Conservation (phyloP, 2,888 invertebrate species). For the Lottia scabra region DNA sequence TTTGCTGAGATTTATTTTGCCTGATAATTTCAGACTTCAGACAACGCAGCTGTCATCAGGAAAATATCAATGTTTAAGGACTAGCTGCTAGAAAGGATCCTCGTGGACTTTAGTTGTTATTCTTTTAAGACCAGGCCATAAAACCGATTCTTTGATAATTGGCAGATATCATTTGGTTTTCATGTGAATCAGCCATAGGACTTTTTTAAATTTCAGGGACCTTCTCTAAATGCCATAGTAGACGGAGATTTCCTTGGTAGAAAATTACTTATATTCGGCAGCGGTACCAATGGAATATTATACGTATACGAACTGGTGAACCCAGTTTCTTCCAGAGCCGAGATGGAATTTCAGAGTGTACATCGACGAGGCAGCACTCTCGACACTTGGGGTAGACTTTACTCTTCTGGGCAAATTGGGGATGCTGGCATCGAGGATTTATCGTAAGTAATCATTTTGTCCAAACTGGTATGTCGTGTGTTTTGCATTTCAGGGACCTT, state of each 20-base stretch:
- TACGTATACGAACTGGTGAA: slow-evolving; percentile 7
- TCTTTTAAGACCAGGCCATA: too few relatives aligned
- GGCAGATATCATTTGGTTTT: too few relatives aligned
- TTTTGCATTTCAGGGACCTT: too few relatives aligned
- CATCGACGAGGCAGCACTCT: slow-evolving; percentile 1
- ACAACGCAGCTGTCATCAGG: too few relatives aligned
- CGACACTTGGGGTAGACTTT: slow-evolving; percentile 8
- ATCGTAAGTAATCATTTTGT: neutral
- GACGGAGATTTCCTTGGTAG: neutral
- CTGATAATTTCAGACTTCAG: too few relatives aligned
- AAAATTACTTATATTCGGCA: neutral
- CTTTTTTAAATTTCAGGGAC: neutral
- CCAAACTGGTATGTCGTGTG: too few relatives aligned
- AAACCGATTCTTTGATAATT: too few relatives aligned
- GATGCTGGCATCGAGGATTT: slow-evolving; percentile 12
- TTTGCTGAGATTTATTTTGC: too few relatives aligned
- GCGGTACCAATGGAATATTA: slow-evolving; percentile 8
- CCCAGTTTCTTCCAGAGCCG: neutral
- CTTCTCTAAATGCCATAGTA: neutral
- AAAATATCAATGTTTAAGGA: too few relatives aligned
- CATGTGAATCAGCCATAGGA: too few relatives aligned
- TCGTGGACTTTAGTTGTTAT: too few relatives aligned
- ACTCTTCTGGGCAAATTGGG: neutral
- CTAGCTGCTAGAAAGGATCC: too few relatives aligned
- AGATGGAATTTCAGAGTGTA: slow-evolving; percentile 11